Conservation (phyloP, 2,888 invertebrate genomes). For the Nemapogon koenigi region DNA sequence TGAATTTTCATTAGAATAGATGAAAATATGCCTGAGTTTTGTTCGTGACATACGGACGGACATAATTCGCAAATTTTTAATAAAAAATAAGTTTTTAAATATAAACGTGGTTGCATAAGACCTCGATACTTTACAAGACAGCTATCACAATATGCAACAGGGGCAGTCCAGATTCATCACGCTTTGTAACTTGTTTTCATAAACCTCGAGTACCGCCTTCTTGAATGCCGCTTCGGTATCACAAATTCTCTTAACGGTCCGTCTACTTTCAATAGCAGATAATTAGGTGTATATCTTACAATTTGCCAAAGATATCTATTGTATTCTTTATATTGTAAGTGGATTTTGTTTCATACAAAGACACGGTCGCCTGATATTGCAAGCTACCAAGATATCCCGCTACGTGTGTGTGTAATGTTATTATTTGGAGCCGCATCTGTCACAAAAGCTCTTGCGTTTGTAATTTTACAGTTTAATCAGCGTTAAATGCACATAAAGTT, state of each 20-base stretch:
- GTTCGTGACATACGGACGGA: too few species aligned
- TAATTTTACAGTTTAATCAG: slow-evolving; percentile 66
- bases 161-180: slow-evolving; percentile 15
- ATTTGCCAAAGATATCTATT: slow-evolving; percentile 59
- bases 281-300: slow-evolving; percentile 63
- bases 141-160: slow-evolving; percentile 31
- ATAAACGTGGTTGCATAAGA: too few species aligned
- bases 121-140: too few species aligned
- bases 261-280: slow-evolving; percentile 47
- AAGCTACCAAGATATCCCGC: slow-evolving; percentile 26
- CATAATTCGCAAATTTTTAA: too few species aligned
- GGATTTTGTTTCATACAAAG: slow-evolving; percentile 50
- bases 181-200: slow-evolving; percentile 52
- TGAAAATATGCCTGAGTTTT: too few species aligned
- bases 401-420: slow-evolving; percentile 57
- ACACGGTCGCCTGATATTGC: slow-evolving; percentile 44
- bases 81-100: too few species aligned
- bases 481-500: slow-evolving; percentile 58
- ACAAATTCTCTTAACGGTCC: slow-evolving; percentile 39
- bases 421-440: slow-evolving; percentile 60
- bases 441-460: slow-evolving; percentile 53
- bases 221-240: slow-evolving; percentile 27
- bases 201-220: slow-evolving; percentile 52
- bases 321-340: slow-evolving; percentile 53
- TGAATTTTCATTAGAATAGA: too few species aligned